Percentiles rank a stretch among this genome's conserved stretches.
phyloP scores from a whole-genome alignment of 2,888 invertebrate species.

The Scaptomyza flava region DNA sequence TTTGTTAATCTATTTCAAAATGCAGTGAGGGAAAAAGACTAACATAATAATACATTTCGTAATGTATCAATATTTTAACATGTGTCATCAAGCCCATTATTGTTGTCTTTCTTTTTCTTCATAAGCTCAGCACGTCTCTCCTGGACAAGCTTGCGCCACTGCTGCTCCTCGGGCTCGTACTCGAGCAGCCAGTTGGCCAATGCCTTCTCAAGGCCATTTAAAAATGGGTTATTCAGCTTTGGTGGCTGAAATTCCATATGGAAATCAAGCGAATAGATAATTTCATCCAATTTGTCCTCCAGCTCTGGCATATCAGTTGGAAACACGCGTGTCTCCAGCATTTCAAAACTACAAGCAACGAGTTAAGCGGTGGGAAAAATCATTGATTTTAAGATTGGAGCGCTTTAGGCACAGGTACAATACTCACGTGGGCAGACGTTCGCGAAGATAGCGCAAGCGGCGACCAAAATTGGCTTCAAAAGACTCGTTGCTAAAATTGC shows the following conservation, averaged over 20 bases:
- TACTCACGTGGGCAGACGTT: conserved; percentile 32
- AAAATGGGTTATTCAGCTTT: neutral
- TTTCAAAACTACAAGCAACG: conserved; percentile 32
- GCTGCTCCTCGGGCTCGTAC: conserved; percentile 6
- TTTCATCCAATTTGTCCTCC: conserved; percentile 35
- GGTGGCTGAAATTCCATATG: conserved; percentile 17
- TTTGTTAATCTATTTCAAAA: no score
- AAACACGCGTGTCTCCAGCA: conserved; percentile 42
- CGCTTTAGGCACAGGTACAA: neutral
- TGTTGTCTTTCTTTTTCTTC: neutral
- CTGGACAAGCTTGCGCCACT: neutral
- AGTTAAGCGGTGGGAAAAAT: neutral
- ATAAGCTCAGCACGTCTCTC: neutral
- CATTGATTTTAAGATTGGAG: neutral
- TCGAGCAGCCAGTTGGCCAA: conserved; percentile 37
- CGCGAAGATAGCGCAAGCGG: conserved; percentile 44
- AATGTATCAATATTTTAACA: neutral
- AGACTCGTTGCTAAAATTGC: conserved; percentile 1
- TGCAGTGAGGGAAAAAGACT: neutral
- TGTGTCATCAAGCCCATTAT: neutral
- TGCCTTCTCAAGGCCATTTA: conserved; percentile 7
- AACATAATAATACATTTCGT: neutral
- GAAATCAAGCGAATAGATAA: conserved; percentile 29
- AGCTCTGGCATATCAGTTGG: conserved; percentile 12
- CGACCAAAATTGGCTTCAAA: conserved; percentile 19